phyloP scores from a whole-genome alignment of 2,113 vertebrate genomes.

The Baryphthengus martii region DNA sequence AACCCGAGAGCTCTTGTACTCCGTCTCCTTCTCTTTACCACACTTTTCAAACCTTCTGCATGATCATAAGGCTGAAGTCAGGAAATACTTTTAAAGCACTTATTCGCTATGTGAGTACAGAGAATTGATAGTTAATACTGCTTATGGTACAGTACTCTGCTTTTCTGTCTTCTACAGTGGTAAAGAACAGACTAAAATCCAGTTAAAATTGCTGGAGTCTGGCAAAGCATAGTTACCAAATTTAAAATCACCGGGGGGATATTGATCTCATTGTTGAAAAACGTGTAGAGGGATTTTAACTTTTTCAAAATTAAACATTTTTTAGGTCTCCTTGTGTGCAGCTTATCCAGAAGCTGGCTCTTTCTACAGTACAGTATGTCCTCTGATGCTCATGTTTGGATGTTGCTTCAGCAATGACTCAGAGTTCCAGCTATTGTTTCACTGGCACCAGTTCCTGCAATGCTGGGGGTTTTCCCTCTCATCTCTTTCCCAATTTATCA shows the following conservation, averaged over 20 bases:
- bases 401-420: conserved; percentile 16
- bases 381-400: conserved; percentile 36
- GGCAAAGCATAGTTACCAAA: background rate
- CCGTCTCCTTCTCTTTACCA: background rate
- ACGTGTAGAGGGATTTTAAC: background rate
- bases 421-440: conserved; percentile 60
- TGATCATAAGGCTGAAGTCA: background rate
- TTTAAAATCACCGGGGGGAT: background rate
- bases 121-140: background rate
- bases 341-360: background rate
- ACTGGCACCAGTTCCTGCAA: background rate
- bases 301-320: background rate
- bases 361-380: conserved; percentile 18
- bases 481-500: conserved; percentile 25
- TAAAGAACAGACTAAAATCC: background rate
- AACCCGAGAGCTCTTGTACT: background rate
- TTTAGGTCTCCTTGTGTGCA: background rate
- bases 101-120: background rate
- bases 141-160: background rate
- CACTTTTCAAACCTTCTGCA: background rate
- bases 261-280: background rate
- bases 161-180: too few species aligned
- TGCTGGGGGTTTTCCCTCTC: conserved; percentile 34
- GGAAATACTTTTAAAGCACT: background rate
- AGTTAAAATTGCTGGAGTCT: background rate